Evolutionary conservation across 1,140 invertebrate species (phyloP).

Genomic region (Camponotus floridanus): DNA sequence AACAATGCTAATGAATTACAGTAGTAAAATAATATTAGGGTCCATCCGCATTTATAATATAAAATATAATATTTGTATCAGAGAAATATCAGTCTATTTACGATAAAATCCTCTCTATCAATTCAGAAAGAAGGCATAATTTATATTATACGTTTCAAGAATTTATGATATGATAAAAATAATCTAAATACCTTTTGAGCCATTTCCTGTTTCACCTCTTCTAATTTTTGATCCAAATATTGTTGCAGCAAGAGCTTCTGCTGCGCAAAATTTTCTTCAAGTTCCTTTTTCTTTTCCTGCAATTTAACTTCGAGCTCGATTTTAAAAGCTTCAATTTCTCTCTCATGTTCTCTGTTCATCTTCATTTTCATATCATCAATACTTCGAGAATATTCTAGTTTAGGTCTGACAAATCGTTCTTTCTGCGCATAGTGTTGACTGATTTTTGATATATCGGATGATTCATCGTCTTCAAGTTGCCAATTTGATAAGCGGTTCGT

Average conservation of each 20-base stretch:
- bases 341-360: conserved; percentile 72
- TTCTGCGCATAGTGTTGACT: conserved; percentile 54
- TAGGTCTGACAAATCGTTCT: conserved; percentile 34
- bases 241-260: conserved; percentile 86
- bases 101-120: no score
- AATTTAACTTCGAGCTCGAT: conserved; percentile 79
- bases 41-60: no score
- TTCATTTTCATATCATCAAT: conserved; percentile 68
- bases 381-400: conserved; percentile 55
- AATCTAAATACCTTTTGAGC: conserved; percentile 71
- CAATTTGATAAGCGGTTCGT: conserved; percentile 74
- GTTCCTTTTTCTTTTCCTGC: conserved; percentile 81
- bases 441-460: conserved; percentile 72
- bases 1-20: background rate
- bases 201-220: conserved; percentile 83
- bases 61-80: background rate
- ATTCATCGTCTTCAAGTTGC: conserved; percentile 78
- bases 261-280: conserved; percentile 84
- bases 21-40: no score
- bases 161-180: background rate
- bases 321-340: conserved; percentile 72
- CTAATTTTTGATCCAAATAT: conserved; percentile 81
- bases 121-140: background rate
- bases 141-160: background rate
- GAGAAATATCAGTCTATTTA: no score